Percentiles rank a stretch among this genome's conserved stretches.
phyloP scores from a whole-genome alignment of 2,888 invertebrate genomes.

The Chymomyza caudatula region DNA sequence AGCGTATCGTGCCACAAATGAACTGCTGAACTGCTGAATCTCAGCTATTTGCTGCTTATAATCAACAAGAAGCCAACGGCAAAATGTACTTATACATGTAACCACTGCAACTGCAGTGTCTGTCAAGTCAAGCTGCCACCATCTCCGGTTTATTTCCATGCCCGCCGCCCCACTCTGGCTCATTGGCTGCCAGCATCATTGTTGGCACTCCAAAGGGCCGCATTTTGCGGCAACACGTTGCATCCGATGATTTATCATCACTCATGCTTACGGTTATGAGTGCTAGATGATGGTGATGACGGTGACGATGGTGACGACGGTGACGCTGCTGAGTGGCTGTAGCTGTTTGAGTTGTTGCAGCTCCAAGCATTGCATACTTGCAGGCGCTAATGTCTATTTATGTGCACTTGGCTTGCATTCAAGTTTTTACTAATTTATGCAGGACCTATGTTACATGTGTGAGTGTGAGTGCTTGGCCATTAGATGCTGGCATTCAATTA shows the following conservation, averaged over 20 bases:
- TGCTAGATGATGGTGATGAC: slow-evolving; percentile 21
- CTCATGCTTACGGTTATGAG: slow-evolving; percentile 45
- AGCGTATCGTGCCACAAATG: slow-evolving; percentile 10
- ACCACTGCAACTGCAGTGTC: slow-evolving; percentile 52
- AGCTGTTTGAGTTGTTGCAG: slow-evolving; percentile 16
- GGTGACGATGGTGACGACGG: slow-evolving; percentile 1
- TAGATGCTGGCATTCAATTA: slow-evolving; percentile 44
- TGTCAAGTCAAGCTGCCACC: slow-evolving; percentile 59
- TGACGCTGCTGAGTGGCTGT: slow-evolving; percentile 9
- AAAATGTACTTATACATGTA: slow-evolving; percentile 26
- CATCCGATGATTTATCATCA: slow-evolving; percentile 60
- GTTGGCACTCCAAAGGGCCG: background rate
- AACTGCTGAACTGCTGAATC: background rate
- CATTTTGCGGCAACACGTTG: slow-evolving; percentile 54
- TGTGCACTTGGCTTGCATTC: slow-evolving; percentile 44
- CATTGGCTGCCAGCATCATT: background rate
- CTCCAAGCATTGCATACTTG: background rate
- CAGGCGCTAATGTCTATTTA: slow-evolving; percentile 53
- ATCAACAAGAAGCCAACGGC: slow-evolving; percentile 19
- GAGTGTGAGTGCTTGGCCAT: slow-evolving; percentile 9
- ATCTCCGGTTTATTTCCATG: slow-evolving; percentile 1
- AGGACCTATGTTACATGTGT: slow-evolving; percentile 38
- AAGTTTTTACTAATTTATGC: slow-evolving; percentile 59
- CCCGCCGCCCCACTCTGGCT: background rate
- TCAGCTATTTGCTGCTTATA: slow-evolving; percentile 2